Evolutionary conservation across 2,888 invertebrate species (phyloP).

Genomic region (Drosophila anomelani): DNA sequence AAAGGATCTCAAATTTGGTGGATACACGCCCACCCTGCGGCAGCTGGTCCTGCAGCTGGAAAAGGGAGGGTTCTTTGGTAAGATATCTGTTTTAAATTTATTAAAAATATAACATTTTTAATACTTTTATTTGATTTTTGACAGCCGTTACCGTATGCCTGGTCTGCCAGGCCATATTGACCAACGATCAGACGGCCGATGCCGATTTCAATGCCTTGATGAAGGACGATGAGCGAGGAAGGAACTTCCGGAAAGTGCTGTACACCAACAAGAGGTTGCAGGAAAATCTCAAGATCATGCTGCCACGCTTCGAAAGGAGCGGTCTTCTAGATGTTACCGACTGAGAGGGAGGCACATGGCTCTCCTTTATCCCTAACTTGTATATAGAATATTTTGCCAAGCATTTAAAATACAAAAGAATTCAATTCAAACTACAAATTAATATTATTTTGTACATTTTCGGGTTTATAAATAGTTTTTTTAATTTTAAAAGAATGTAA

Average conservation of each 20-base stretch:
- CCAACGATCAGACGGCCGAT: conserved; percentile 74
- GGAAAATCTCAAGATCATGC: conserved; percentile 64
- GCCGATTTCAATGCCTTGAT: conserved; percentile 75
- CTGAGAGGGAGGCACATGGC: conserved; percentile 11
- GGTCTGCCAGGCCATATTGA: conserved; percentile 67
- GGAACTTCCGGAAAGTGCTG: conserved; percentile 57
- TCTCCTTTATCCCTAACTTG: neutral
- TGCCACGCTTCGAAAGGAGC: conserved; percentile 79
- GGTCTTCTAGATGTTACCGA: conserved; percentile 76
- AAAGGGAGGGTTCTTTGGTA: conserved; percentile 77
- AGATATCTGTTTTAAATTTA: conserved; percentile 20
- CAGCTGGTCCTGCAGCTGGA: conserved; percentile 77
- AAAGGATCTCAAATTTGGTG: conserved; percentile 64
- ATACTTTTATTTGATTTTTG: neutral
- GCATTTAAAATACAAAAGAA: neutral
- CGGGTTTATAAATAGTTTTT: neutral
- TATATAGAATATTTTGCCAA: neutral
- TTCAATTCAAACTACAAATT: neutral
- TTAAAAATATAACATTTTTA: neutral
- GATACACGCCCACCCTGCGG: conserved; percentile 78
- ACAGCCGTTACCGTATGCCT: conserved; percentile 68
- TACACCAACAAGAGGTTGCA: conserved; percentile 76
- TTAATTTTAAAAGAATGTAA: too few species aligned
- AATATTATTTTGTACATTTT: too few species aligned
- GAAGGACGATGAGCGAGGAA: conserved; percentile 65